phyloP scores from a whole-genome alignment of 64 coral and sea anemone genomes.

The Montipora sp. region DNA sequence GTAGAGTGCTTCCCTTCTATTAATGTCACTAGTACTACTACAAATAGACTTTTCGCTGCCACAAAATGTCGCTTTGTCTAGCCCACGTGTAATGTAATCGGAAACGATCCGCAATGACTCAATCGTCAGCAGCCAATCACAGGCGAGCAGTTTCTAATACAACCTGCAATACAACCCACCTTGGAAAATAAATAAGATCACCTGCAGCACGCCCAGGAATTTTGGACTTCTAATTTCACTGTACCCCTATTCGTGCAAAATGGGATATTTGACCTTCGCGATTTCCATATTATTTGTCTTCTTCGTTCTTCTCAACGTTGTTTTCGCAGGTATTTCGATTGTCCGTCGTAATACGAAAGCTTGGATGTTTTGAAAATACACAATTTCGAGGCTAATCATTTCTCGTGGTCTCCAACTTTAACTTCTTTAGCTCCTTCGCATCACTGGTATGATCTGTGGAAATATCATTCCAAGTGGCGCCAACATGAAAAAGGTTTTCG shows the following conservation, averaged over 20 bases:
- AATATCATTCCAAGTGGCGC: slow-evolving; percentile 34
- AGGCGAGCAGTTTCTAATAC: background rate
- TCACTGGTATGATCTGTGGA: slow-evolving; percentile 45
- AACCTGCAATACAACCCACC: slow-evolving; percentile 22
- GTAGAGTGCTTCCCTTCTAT: too few relatives aligned
- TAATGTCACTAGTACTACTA: too few relatives aligned
- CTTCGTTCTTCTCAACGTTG: slow-evolving; percentile 10
- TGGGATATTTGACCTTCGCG: background rate
- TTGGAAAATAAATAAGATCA: slow-evolving; percentile 3
- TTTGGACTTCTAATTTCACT: background rate
- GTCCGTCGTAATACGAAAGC: background rate
- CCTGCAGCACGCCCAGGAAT: background rate
- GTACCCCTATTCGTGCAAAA: background rate
- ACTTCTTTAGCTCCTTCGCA: slow-evolving; percentile 22
- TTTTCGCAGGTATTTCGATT: slow-evolving; percentile 31
- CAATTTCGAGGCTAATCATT: background rate
- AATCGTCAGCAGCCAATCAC: slow-evolving; percentile 20
- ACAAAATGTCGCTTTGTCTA: background rate
- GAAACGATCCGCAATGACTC: slow-evolving; percentile 1
- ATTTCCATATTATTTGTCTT: slow-evolving; percentile 16
- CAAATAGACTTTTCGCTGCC: background rate
- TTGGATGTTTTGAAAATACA: background rate
- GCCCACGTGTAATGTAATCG: slow-evolving; percentile 1
- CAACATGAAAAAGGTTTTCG: slow-evolving; percentile 16
- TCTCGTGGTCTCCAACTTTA: background rate